These are phyloP conservation scores for Lophius americanus DNA, from an alignment of 2,797 vertebrate genomes.

Conservation along the genomic window DNA sequence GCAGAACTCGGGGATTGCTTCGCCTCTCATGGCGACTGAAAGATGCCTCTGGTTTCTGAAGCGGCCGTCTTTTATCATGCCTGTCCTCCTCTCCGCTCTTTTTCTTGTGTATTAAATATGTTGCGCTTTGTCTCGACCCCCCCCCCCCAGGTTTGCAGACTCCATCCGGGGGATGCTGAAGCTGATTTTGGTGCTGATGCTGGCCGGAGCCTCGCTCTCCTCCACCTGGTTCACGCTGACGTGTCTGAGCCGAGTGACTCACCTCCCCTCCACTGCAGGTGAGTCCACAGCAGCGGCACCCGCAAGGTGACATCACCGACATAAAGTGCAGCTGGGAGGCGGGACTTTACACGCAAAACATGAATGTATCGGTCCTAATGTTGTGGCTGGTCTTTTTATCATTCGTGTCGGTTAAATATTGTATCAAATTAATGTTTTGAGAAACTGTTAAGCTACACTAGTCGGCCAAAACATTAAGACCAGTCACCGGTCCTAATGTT, in stretches of 20 bases:
- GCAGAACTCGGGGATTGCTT: constrained; percentile 30
- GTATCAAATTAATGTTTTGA: too few relatives aligned
- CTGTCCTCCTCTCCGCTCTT: constrained; percentile 10
- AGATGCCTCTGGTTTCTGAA: constrained; percentile 24
- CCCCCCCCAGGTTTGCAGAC: constrained; percentile 90
- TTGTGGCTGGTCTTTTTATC: too few relatives aligned
- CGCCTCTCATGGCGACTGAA: constrained; percentile 27
- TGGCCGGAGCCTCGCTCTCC: constrained; percentile 92
- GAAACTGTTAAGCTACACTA: too few relatives aligned
- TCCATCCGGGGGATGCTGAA: constrained; percentile 97
- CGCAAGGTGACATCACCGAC: constrained; percentile 28
- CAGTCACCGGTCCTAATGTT: too few relatives aligned
- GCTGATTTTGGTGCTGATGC: constrained; percentile 93
- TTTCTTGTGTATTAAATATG: background rate
- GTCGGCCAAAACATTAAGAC: too few relatives aligned
- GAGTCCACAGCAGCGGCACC: constrained; percentile 27
- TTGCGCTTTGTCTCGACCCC: too few relatives aligned
- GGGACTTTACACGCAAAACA: background rate
- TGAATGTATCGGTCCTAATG: too few relatives aligned
- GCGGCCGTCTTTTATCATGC: constrained; percentile 18
- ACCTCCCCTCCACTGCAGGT: constrained; percentile 97
- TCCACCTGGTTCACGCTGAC: constrained; percentile 98
- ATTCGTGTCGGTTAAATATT: too few relatives aligned
- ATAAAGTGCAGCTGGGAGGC: background rate
- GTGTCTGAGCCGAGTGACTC: constrained; percentile 90